Base-by-base conservation (phyloP, 2,888 invertebrate species). In the Odontothrips loti region DNA sequence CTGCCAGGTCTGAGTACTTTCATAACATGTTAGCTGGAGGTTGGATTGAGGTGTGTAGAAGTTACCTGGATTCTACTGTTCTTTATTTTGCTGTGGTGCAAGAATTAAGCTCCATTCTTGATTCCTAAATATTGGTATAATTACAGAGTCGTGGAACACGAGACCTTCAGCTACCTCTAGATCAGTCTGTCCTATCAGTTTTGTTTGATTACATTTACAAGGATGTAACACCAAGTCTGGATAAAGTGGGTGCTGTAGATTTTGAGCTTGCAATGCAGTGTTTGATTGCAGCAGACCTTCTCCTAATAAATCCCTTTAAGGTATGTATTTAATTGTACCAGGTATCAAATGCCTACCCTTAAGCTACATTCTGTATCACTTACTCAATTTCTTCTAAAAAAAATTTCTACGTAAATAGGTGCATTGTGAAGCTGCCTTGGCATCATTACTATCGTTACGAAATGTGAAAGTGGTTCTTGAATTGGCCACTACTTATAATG, bases 1-100 rank as follows among this genome's bases (percentile, higher is more conserved):
- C 93, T 0, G 93, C 95, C 0, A 88, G 95, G 51, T 88, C 94
- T n/a, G 95, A 96, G 83, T 96, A 96, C 87, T 96, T 96, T 86
- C 91, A 92, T 82, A 93, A 93, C 85, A 94, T 96, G 94, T 93
- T 96, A 84, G 91, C 92, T 85, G 91, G 92, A 85, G 91, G 93
- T 79, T 96, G 96, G 96, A 89, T 91, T 80, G 93, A 93, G 90
- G 93, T 93, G 85, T 86, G 87, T 85, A 82, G 9, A 23, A 47
- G 20, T 58, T 58, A 58, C 58, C 6, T 15, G 17, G 15, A 20
- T 58, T 6, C 6, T 17, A 0, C 58, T 17, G 1, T 51, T 82
- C 27, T 29, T 80, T 81, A 47, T 78, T 80, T 79, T 48, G 20
- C n/a, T 80, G 81, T 51, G 51, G 51, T 51, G 10, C 48, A 48